These are phyloP conservation scores for Craterocephalus amniculus DNA, from an alignment of 2,797 vertebrate species.

Conservation along the genomic window DNA sequence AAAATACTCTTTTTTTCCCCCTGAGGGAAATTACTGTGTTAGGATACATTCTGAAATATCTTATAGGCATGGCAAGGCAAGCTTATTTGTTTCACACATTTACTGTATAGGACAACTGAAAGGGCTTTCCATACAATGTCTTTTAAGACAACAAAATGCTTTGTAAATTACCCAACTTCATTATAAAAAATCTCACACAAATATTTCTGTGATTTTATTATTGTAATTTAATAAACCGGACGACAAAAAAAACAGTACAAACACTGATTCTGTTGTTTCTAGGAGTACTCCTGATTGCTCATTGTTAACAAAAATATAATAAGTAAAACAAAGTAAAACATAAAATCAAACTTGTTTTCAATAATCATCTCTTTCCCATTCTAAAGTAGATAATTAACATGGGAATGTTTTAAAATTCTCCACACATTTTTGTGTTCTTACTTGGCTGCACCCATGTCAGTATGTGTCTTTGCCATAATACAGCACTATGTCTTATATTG, in stretches of 20 bases:
- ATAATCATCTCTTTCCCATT: slow-evolving; percentile 3
- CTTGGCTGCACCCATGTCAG: slow-evolving; percentile 1
- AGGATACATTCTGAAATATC: no score
- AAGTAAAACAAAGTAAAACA: no score
- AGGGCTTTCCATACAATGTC: no score
- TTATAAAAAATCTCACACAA: neutral
- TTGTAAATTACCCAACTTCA: neutral
- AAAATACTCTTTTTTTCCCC: no score
- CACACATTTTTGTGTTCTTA: neutral
- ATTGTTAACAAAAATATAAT: neutral
- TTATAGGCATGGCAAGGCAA: no score
- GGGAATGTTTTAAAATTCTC: neutral
- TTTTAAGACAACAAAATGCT: neutral
- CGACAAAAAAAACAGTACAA: neutral
- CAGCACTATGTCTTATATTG: slow-evolving; percentile 22
- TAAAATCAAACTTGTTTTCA: neutral
- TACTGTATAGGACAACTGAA: no score
- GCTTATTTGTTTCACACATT: no score
- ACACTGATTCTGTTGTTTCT: neutral
- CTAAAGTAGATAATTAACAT: slow-evolving; percentile 11
- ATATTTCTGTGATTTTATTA: neutral
- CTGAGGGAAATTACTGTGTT: no score
- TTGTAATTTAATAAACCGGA: neutral
- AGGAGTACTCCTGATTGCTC: no score
- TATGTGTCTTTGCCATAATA: slow-evolving; percentile 15